Conservation (phyloP, 2,797 vertebrate species). For the Tympanoctomys barrerae region DNA sequence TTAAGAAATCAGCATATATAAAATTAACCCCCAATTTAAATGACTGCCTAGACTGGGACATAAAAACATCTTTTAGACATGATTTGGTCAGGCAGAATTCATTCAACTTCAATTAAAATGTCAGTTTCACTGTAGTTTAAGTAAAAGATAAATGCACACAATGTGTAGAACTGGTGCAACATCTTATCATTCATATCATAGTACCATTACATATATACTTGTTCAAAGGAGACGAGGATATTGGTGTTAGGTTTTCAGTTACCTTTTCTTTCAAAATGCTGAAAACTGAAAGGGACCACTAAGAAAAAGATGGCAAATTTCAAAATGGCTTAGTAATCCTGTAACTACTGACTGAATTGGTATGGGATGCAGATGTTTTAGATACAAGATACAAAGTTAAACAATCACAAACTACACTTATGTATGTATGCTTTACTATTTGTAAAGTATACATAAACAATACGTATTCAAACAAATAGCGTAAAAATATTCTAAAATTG, state of each 20-base stretch:
- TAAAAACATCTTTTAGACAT: slow-evolving; percentile 59
- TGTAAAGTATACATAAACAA: not conserved
- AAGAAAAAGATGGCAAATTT: slow-evolving; percentile 13
- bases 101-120: slow-evolving; percentile 37
- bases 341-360: not conserved
- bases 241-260: not conserved
- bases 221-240: not conserved
- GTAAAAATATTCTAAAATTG: not conserved
- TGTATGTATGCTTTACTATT: not conserved
- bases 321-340: slow-evolving; percentile 37
- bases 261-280: slow-evolving; percentile 54
- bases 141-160: slow-evolving; percentile 1
- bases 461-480: not conserved
- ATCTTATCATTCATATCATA: not conserved
- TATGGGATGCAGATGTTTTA: not conserved
- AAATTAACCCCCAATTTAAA: slow-evolving; percentile 66
- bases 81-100: slow-evolving; percentile 57
- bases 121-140: slow-evolving; percentile 21
- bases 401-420: not conserved
- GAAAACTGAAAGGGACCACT: slow-evolving; percentile 11
- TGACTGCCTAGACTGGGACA: not conserved
- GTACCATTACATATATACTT: not conserved
- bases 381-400: not conserved
- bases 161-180: not conserved
- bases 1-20: slow-evolving; percentile 85